phyloP scores from a whole-genome alignment of 2,797 vertebrate species.

The Harpagifer antarcticus region DNA sequence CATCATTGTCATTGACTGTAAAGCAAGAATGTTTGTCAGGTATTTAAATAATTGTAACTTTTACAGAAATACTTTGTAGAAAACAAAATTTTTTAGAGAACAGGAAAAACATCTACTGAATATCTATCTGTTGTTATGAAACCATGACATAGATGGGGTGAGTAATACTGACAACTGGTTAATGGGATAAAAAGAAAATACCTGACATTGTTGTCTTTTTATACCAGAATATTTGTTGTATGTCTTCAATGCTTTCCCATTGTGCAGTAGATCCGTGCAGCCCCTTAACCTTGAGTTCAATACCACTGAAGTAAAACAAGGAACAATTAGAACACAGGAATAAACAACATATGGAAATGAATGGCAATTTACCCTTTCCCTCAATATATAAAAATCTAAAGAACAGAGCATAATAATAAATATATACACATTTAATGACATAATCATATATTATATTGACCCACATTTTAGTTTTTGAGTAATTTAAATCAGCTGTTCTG shows the following conservation, averaged over 20 bases:
- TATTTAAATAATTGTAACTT: no score
- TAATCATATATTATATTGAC: no score
- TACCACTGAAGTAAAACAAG: constrained; percentile 40
- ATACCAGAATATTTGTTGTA: constrained; percentile 69
- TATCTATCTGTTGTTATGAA: neutral
- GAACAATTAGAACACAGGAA: neutral
- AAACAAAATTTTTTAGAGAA: neutral
- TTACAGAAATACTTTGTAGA: neutral
- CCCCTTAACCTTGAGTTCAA: constrained; percentile 74
- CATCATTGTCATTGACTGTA: neutral
- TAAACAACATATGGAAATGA: neutral
- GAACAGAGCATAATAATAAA: neutral
- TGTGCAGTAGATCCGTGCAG: constrained; percentile 56
- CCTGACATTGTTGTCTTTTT: constrained; percentile 73
- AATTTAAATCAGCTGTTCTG: neutral
- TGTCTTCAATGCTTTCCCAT: constrained; percentile 76
- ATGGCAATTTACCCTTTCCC: neutral
- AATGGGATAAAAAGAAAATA: constrained; percentile 21
- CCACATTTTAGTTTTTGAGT: constrained; percentile 15
- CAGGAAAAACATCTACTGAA: neutral
- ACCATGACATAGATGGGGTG: neutral
- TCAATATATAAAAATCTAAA: neutral
- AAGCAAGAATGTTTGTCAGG: neutral
- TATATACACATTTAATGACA: no score
- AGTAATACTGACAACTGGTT: neutral